A percentile compares a stretch with the other conserved stretches of the same genome.
Conservation (phyloP, 1,140 invertebrate genomes). For the Drosophila triauraria region DNA sequence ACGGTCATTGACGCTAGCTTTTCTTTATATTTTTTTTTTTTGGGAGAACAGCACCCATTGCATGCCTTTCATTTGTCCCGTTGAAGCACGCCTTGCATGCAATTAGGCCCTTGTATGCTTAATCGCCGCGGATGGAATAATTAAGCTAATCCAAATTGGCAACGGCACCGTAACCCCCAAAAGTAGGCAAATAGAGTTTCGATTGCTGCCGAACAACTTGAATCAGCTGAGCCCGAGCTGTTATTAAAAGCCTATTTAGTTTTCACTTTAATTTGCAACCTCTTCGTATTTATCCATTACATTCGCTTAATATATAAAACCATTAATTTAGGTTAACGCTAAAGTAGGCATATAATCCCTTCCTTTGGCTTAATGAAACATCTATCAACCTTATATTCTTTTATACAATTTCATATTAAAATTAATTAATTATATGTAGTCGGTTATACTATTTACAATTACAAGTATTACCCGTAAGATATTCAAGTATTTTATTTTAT, state of each 20-base stretch:
- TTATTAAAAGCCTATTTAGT: background rate
- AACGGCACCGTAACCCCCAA: slow-evolving; percentile 6
- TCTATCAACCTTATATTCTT: background rate
- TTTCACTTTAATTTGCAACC: background rate
- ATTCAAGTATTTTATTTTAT: no score
- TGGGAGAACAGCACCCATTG: slow-evolving; percentile 21
- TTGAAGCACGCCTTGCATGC: slow-evolving; percentile 43
- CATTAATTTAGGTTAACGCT: background rate
- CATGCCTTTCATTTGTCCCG: slow-evolving; percentile 37
- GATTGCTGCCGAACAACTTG: slow-evolving; percentile 8
- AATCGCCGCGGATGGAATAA: slow-evolving; percentile 54
- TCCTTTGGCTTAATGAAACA: background rate
- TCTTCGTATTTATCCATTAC: background rate
- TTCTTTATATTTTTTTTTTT: slow-evolving; percentile 38
- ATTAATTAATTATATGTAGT: no score
- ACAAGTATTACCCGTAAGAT: no score
- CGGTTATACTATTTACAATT: no score
- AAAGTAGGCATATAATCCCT: background rate
- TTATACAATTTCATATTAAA: background rate
- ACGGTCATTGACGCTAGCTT: slow-evolving; percentile 70
- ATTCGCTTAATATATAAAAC: background rate
- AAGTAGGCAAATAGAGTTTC: slow-evolving; percentile 9
- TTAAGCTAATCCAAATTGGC: slow-evolving; percentile 11
- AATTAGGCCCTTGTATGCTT: slow-evolving; percentile 54
- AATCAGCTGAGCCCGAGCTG: background rate